Conservation (phyloP, 2,888 invertebrate genomes). For the Adelognathus sp. region DNA sequence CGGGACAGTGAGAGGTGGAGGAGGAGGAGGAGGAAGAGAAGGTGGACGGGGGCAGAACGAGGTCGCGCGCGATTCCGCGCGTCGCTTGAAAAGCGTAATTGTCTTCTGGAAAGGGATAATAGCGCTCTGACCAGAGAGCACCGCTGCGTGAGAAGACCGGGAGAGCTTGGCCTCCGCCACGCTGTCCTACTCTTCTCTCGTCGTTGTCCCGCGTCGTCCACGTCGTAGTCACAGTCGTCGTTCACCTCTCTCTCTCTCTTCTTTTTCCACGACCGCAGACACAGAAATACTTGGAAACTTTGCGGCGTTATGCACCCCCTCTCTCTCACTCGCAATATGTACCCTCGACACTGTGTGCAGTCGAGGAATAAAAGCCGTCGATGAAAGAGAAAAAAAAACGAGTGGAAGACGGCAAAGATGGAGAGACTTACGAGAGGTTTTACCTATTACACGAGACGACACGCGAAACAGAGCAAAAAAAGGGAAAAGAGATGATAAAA, state of each 20-base stretch:
- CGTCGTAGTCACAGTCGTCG: slow-evolving; percentile 18
- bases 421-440: neutral
- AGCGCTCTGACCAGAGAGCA: slow-evolving; percentile 57
- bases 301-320: slow-evolving; percentile 33
- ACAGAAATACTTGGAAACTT: slow-evolving; percentile 34
- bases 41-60: slow-evolving; percentile 41
- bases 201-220: slow-evolving; percentile 7
- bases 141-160: slow-evolving; percentile 60
- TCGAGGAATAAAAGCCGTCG: neutral
- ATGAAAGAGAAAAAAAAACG: neutral
- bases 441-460: slow-evolving; percentile 7
- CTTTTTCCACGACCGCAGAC: slow-evolving; percentile 31
- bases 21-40: slow-evolving; percentile 32
- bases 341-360: slow-evolving; percentile 28
- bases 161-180: slow-evolving; percentile 54
- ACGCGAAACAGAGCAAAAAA: neutral
- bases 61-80: slow-evolving; percentile 62
- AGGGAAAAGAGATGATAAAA: neutral
- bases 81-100: slow-evolving; percentile 71
- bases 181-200: slow-evolving; percentile 48
- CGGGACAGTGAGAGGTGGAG: slow-evolving; percentile 21
- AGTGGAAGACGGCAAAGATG: neutral
- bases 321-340: slow-evolving; percentile 36
- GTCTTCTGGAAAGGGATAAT: slow-evolving; percentile 76
- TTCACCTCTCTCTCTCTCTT: slow-evolving; percentile 29